Conservation (phyloP, 2,888 invertebrate genomes). For the Schizaphis graminum region DNA sequence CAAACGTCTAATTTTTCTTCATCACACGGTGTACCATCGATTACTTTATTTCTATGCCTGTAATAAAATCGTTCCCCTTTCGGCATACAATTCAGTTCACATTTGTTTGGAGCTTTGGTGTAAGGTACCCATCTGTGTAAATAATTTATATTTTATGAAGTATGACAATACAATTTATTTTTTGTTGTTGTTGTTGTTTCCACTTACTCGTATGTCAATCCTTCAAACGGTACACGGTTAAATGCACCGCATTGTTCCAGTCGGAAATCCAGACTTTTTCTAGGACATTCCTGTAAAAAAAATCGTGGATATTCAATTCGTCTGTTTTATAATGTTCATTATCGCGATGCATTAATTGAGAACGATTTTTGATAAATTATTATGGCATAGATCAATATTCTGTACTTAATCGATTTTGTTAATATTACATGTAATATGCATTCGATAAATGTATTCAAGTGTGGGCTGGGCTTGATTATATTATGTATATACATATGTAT, state of each 20-base stretch:
- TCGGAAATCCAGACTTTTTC: conserved; percentile 84
- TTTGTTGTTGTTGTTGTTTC: not conserved
- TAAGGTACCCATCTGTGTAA: conserved; percentile 86
- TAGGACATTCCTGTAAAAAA: conserved; percentile 81
- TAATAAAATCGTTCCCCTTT: conserved; percentile 91
- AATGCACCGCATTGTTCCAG: conserved; percentile 90
- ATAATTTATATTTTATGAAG: conserved; percentile 32
- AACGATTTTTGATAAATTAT: not conserved
- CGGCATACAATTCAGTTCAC: conserved; percentile 97
- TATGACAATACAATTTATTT: not conserved
- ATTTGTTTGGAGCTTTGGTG: conserved; percentile 88
- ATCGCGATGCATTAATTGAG: not conserved
- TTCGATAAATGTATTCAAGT: not conserved
- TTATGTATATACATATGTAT: no score
- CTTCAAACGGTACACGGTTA: conserved; percentile 85
- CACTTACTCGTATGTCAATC: conserved; percentile 83
- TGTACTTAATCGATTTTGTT: not conserved
- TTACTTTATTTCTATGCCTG: conserved; percentile 83
- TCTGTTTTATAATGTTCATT: not conserved
- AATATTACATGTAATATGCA: not conserved
- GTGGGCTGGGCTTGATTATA: not conserved
- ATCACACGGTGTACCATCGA: conserved; percentile 87
- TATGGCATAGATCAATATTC: not conserved
- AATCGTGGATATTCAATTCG: not conserved
- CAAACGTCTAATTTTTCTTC: conserved; percentile 91